Evolutionary conservation across 1,140 invertebrate genomes (phyloP).

Genomic region (Hyposmocoma kahamanoa): DNA sequence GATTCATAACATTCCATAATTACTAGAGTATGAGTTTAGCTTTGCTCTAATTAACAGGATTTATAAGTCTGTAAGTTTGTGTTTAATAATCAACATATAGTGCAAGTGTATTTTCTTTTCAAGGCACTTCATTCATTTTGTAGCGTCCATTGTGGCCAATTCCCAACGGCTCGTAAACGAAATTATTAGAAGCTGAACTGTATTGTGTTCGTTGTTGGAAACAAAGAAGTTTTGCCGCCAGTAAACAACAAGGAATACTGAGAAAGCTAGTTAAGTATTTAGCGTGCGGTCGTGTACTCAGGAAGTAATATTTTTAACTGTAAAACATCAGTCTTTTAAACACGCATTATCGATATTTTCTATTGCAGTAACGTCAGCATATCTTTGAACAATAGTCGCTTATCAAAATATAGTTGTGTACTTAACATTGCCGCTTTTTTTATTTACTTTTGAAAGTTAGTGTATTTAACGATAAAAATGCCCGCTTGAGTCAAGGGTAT

Average conservation of each 20-base stretch:
- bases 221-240: slow-evolving; percentile 50
- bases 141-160: slow-evolving; percentile 30
- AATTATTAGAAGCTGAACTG: slow-evolving; percentile 54
- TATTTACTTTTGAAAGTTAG: no score
- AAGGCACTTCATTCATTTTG: slow-evolving; percentile 15
- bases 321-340: no score
- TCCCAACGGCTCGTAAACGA: slow-evolving; percentile 36
- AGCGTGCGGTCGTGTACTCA: slow-evolving; percentile 15
- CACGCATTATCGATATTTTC: slow-evolving; percentile 1
- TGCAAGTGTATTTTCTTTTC: slow-evolving; percentile 14
- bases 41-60: no score
- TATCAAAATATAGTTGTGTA: no score
- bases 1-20: neutral
- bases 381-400: no score
- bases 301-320: slow-evolving; percentile 11
- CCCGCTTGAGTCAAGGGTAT: no score
- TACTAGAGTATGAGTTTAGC: no score
- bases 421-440: no score
- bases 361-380: neutral
- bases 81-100: no score
- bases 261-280: slow-evolving; percentile 30
- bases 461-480: no score
- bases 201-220: slow-evolving; percentile 41
- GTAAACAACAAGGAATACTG: slow-evolving; percentile 43
- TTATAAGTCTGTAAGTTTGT: no score